Evolutionary conservation across 2,797 vertebrate genomes (phyloP).

Genomic region (Denticeps clupeoides): DNA sequence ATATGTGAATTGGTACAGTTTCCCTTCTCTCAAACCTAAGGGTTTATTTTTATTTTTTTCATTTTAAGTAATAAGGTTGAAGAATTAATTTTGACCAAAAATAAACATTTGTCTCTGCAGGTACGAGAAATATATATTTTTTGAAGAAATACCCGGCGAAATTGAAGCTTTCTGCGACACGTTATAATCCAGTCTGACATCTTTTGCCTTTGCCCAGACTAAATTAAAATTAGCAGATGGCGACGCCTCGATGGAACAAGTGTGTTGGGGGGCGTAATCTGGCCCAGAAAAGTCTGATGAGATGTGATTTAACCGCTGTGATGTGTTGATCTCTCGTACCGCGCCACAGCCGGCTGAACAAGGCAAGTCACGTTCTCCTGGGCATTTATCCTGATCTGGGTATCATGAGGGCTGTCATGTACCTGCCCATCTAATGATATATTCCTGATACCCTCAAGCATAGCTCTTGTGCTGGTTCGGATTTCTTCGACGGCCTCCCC

Average conservation of each 20-base stretch:
- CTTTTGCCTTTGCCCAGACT: too few relatives aligned
- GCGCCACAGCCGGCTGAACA: neutral
- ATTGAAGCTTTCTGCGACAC: too few relatives aligned
- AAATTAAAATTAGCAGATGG: neutral
- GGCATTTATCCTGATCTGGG: neutral
- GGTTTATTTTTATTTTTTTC: too few relatives aligned
- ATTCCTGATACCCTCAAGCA: neutral
- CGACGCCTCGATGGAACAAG: neutral
- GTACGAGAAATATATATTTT: too few relatives aligned
- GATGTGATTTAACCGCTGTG: neutral
- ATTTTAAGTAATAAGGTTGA: too few relatives aligned
- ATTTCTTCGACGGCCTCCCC: neutral
- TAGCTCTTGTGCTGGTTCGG: neutral
- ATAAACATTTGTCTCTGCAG: too few relatives aligned
- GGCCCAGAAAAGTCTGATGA: neutral
- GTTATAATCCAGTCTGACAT: too few relatives aligned
- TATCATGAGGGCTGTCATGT: conserved; percentile 3
- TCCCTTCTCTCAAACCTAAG: too few relatives aligned
- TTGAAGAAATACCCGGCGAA: too few relatives aligned
- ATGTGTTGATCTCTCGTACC: neutral
- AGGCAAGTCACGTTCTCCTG: neutral
- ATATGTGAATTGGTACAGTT: too few relatives aligned
- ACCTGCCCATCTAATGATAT: conserved; percentile 1
- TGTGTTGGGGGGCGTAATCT: neutral
- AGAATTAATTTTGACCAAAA: too few relatives aligned